phyloP scores from a whole-genome alignment of 2,888 invertebrate genomes.

The Marasmarcha lunaedactyla region DNA sequence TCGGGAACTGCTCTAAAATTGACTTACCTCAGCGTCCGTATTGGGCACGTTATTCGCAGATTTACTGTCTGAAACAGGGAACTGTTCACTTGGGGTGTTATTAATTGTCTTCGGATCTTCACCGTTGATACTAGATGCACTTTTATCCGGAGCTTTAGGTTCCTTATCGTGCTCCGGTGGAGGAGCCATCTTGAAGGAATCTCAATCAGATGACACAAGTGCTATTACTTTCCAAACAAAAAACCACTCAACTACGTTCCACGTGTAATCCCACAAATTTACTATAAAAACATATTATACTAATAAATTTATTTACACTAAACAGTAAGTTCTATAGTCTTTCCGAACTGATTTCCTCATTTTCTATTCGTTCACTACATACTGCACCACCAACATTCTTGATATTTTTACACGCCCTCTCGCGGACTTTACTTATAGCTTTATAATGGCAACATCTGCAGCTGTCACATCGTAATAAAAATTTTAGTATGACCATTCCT shows the following conservation, averaged over 20 bases:
- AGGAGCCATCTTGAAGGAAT: conserved; percentile 80
- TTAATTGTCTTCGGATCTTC: conserved; percentile 63
- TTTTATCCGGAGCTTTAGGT: conserved; percentile 81
- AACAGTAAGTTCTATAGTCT: conserved; percentile 39
- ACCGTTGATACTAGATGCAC: conserved; percentile 41
- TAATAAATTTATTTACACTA: background rate
- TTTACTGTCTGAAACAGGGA: conserved; percentile 48
- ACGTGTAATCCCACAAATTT: conserved; percentile 24
- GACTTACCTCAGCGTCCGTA: conserved; percentile 57
- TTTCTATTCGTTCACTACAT: conserved; percentile 18
- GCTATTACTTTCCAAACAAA: conserved; percentile 63
- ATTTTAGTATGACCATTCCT: too few species aligned
- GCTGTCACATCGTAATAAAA: too few species aligned
- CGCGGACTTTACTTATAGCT: conserved; percentile 7
- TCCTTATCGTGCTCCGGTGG: conserved; percentile 82
- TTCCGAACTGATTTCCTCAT: conserved; percentile 52
- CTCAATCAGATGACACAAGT: conserved; percentile 71
- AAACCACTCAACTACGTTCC: conserved; percentile 41
- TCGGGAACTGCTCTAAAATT: conserved; percentile 18
- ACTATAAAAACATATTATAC: too few species aligned
- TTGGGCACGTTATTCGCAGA: conserved; percentile 34
- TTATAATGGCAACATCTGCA: too few species aligned
- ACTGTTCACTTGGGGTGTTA: conserved; percentile 38
- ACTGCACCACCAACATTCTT: conserved; percentile 49
- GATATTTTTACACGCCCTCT: conserved; percentile 37